A percentile compares a stretch with the other conserved stretches of the same genome.
These are phyloP conservation scores for Melangyna quadrimaculata DNA, from an alignment of 2,888 invertebrate genomes.

Conservation along the genomic window DNA sequence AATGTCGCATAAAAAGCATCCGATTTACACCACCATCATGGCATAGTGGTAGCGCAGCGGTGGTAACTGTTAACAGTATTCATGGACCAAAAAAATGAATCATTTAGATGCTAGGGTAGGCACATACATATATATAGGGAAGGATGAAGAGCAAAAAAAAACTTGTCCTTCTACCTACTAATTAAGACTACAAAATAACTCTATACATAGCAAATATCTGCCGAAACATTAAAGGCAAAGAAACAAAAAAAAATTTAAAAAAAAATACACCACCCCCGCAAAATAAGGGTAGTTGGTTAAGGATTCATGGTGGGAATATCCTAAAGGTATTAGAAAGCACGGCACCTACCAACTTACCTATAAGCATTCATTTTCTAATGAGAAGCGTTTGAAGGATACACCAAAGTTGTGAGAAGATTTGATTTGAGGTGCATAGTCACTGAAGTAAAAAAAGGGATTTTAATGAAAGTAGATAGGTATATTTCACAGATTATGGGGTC, in stretches of 20 bases:
- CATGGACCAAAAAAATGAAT: constrained; percentile 25
- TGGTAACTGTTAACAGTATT: constrained; percentile 13
- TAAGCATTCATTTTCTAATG: neutral
- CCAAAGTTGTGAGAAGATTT: constrained; percentile 9
- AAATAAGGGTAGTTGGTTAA: neutral
- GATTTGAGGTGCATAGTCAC: constrained; percentile 21
- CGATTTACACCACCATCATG: constrained; percentile 18
- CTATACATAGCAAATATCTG: neutral
- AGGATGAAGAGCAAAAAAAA: neutral
- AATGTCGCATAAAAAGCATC: constrained; percentile 56
- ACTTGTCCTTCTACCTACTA: constrained; percentile 33
- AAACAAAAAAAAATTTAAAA: neutral
- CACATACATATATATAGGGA: no score
- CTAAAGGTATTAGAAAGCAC: constrained; percentile 6
- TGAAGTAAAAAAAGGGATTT: constrained; percentile 4
- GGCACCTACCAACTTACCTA: no score
- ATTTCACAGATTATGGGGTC: constrained; percentile 12
- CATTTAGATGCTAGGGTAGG: constrained; percentile 29
- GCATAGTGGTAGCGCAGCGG: neutral
- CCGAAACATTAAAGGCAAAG: neutral
- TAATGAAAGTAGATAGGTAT: constrained; percentile 3
- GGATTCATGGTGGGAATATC: constrained; percentile 2
- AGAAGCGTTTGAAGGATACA: constrained; percentile 20
- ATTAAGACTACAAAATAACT: constrained; percentile 39
- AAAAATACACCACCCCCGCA: neutral